phyloP scores from a whole-genome alignment of 1,140 invertebrate genomes.

The Scaptomyza montana region DNA sequence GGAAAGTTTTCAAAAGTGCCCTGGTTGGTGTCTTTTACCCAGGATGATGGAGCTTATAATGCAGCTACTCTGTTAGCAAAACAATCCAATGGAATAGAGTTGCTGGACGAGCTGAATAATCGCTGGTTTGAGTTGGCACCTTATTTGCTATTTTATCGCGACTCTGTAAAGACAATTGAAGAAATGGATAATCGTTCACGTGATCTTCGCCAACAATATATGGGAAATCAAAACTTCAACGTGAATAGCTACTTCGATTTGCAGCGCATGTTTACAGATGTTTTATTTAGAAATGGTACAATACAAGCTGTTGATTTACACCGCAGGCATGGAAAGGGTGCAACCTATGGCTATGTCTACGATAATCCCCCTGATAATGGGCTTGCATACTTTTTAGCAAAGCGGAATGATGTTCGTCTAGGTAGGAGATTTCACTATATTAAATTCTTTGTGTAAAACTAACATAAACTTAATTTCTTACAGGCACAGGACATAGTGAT shows the following conservation, averaged over 20 bases:
- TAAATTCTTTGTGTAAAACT: too few species aligned
- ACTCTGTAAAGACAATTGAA: conserved; percentile 16
- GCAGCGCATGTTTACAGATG: conserved; percentile 55
- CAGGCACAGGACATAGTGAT: conserved; percentile 58
- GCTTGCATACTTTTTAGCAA: conserved; percentile 18
- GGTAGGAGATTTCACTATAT: conserved; percentile 18
- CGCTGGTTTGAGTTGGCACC: conserved; percentile 30
- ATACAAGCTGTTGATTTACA: too few species aligned
- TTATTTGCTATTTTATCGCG: conserved; percentile 43
- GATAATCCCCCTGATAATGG: conserved; percentile 53
- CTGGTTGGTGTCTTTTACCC: conserved; percentile 84
- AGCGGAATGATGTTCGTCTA: conserved; percentile 39
- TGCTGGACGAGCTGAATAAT: conserved; percentile 22
- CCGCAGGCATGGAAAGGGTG: too few species aligned
- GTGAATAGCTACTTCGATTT: conserved; percentile 44
- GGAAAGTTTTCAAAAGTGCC: conserved; percentile 85
- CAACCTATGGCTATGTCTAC: conserved; percentile 51
- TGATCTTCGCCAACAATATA: conserved; percentile 31
- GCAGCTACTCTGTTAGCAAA: conserved; percentile 66
- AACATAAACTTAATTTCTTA: neutral
- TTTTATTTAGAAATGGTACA: conserved; percentile 40
- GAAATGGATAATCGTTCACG: conserved; percentile 33
- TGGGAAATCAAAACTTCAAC: conserved; percentile 40
- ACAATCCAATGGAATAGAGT: conserved; percentile 15
- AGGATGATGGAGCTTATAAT: conserved; percentile 85